These are phyloP conservation scores for Pelecanus crispus DNA, from an alignment of 2,113 vertebrate species.

Conservation along the genomic window DNA sequence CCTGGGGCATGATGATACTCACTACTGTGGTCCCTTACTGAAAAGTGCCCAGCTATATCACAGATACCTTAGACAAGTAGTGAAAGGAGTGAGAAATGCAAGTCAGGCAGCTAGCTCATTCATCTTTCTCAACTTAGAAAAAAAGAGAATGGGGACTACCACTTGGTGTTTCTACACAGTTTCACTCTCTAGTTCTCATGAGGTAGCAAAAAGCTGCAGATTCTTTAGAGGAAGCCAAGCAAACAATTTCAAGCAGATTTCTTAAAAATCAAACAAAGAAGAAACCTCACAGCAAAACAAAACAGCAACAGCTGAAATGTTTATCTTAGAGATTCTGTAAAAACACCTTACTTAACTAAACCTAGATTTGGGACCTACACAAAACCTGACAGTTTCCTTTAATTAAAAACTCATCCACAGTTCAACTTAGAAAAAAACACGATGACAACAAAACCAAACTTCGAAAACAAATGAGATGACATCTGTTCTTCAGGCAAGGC, in stretches of 20 bases:
- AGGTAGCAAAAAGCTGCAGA: conserved; percentile 3
- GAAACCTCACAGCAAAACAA: not conserved
- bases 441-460: not conserved
- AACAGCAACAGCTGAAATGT: not conserved
- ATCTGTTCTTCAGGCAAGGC: conserved; percentile 58
- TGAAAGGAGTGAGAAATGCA: not conserved
- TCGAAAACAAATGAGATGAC: conserved; percentile 52
- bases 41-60: not conserved
- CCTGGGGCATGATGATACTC: not conserved
- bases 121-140: conserved; percentile 12
- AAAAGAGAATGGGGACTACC: conserved; percentile 35
- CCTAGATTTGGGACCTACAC: conserved; percentile 17
- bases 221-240: conserved; percentile 5
- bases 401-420: conserved; percentile 55
- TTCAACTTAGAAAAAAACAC: conserved; percentile 17
- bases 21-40: not conserved
- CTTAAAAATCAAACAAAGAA: not conserved
- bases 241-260: conserved; percentile 9
- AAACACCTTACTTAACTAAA: not conserved
- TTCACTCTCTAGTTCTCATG: conserved; percentile 19
- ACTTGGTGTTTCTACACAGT: not conserved
- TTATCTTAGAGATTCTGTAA: not conserved
- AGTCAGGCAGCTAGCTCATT: not conserved
- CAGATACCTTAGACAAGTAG: not conserved
- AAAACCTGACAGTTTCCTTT: conserved; percentile 44